Conservation (phyloP, 2,797 vertebrate species). For the Gadopsis bispinosus region DNA sequence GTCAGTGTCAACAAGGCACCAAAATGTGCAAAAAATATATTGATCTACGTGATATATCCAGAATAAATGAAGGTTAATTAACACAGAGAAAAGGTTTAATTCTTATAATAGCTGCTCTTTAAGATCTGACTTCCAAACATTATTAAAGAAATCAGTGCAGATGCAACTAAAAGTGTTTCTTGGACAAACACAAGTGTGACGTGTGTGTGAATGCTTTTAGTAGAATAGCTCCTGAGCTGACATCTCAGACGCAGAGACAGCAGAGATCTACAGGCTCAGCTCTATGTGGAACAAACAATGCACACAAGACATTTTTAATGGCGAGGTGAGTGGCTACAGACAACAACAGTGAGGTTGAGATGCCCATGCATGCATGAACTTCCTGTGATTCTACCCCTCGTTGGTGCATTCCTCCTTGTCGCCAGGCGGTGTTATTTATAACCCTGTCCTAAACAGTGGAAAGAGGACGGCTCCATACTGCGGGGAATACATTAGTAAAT, state of each 20-base stretch:
- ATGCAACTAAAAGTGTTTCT: constrained; percentile 7
- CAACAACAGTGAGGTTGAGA: constrained; percentile 87
- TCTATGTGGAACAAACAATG: constrained; percentile 91
- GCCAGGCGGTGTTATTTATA: constrained; percentile 91
- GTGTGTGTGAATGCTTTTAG: constrained; percentile 61
- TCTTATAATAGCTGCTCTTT: background rate
- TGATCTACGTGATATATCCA: background rate
- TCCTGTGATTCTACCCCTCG: constrained; percentile 79
- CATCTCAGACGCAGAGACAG: constrained; percentile 83
- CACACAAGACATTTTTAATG: constrained; percentile 88
- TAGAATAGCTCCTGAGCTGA: constrained; percentile 46
- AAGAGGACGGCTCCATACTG: constrained; percentile 89
- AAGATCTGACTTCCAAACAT: background rate
- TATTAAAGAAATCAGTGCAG: background rate
- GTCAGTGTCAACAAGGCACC: background rate
- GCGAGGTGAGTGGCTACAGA: constrained; percentile 89
- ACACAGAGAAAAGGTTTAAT: background rate
- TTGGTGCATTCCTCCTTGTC: constrained; percentile 60
- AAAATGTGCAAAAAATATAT: background rate
- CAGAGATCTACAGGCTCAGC: constrained; percentile 86
- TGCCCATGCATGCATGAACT: constrained; percentile 83
- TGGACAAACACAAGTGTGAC: constrained; percentile 29
- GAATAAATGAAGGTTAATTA: background rate
- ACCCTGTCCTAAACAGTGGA: constrained; percentile 91
- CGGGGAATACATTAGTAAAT: constrained; percentile 96